Base-by-base conservation (phyloP, 2,113 vertebrate genomes). In the Sebastes fasciatus region DNA sequence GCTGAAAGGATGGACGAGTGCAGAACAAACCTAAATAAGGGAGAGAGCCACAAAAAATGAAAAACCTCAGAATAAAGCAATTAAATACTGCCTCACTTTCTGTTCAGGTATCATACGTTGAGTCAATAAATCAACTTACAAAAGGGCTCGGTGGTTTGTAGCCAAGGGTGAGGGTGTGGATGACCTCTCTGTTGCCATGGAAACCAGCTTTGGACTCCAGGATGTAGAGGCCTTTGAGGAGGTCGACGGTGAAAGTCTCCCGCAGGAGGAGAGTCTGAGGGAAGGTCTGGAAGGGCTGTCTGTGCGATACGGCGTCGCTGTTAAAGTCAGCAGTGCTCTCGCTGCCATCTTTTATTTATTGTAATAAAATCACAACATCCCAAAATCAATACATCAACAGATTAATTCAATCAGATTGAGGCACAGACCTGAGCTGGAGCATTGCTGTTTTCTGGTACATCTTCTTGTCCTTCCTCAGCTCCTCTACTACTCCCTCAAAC, bases 121-220 rank as follows among this genome's bases (percentile, higher is more conserved):
- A 72, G 40, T 6, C 19, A 16, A 54, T 55, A 49, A 21, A 49
- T 67, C n/a, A 17, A 12, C 10, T 96, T 88, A 98, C 96, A 70
- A 95, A 96, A 58, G 94, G 96, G 13, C 89, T 94, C 14, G 95
- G 92, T 4, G 93, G 87, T 52, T 90, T 91, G 60, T 96, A 96
- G 79, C 96, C 94, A 11, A 98, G 77, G 26, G 92, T 96, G n/a
- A 97, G 75, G 0, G 95, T 95, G 82, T 97, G 96, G 82, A 95
- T 12, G 48, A 88, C 85, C 85, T 97, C 97, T 54, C 94, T 94
- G 60, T 82, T 82, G 8, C 48, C 87, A 10, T 95, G 89, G 68
- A 97, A 89, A 83, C 92, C 57, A 51, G 95, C 88, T 85, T 95
- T 97, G 0, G 96, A 97, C 89, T 97, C 96, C 88, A 98, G 92